Base-by-base conservation (phyloP, 2,888 invertebrate genomes). In the Meiosimyza decipiens region DNA sequence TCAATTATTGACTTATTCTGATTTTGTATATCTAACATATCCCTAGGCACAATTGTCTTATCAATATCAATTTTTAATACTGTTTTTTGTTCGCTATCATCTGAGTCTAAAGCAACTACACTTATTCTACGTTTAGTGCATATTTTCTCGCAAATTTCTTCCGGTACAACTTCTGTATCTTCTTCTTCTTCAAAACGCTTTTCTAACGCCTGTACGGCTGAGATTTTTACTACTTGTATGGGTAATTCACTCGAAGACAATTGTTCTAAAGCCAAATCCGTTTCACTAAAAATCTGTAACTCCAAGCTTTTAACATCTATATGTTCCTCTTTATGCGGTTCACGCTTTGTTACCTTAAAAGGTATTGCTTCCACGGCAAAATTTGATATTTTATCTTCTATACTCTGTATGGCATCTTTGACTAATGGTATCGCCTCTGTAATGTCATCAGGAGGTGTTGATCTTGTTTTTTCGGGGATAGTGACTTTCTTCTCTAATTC, bases 401-500 rank as follows among this genome's bases (percentile, higher is more conserved):
- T 81, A 72, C 88, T 82, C 80, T 88, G 88, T 57, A 91, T 87
- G 80, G 89, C 89, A 16, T 89, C 88, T 82, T 88, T 89, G 6
- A 91, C 91, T 77, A 89, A 89, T 11, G 89, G 88, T 33, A 69
- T 33, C 0, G 11, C 6, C 5, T 74, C 72, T 12, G 6, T 18
- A 50, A 74, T 60, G 15, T 75, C 71, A 59, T 40, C 40, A 6
- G 50, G 28, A 40, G 69, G 51, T 28, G 57, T 69, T 15, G 50
- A 7, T 64, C 67, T 69, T 49, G 75, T 68, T 66, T 54, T 50
- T 51, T 63, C 40, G 22, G 47, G 52, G 13, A 50, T 77, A 65
- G 77, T 79, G 69, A 76, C 77, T 72, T 71, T 78, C 69, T 78
- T 81, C 82, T 91, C 90, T 63, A 91, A 78, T 63, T 88, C 82